phyloP scores from a whole-genome alignment of 2,888 invertebrate genomes.

The Drosophila paranaensis region DNA sequence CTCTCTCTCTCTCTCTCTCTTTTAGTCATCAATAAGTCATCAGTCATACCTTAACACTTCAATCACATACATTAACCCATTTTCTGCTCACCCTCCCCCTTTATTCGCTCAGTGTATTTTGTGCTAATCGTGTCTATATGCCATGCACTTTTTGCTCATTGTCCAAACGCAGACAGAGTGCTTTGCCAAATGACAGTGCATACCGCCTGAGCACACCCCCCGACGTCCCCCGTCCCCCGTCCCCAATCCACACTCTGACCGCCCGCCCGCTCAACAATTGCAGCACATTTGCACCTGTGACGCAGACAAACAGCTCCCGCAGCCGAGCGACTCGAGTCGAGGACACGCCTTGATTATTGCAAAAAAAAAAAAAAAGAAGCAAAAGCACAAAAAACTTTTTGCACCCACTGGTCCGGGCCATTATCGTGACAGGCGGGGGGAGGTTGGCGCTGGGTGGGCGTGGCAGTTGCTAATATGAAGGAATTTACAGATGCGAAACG shows the following conservation, averaged over 20 bases:
- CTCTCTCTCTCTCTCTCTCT: too few species aligned
- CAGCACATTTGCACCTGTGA: slow-evolving; percentile 49
- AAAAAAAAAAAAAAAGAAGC: neutral
- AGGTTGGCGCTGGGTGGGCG: too few species aligned
- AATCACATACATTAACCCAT: too few species aligned
- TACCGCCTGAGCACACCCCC: neutral
- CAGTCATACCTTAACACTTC: too few species aligned
- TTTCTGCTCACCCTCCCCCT: too few species aligned
- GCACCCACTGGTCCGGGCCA: slow-evolving; percentile 4
- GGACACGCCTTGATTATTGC: slow-evolving; percentile 51
- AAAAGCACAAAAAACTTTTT: slow-evolving; percentile 43
- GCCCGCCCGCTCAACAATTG: slow-evolving; percentile 29
- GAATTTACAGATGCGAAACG: slow-evolving; percentile 44
- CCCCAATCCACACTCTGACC: too few species aligned
- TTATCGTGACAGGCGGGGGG: neutral
- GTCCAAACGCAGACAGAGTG: slow-evolving; percentile 7
- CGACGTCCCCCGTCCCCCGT: too few species aligned
- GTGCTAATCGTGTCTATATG: slow-evolving; percentile 28
- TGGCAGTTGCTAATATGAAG: slow-evolving; percentile 21
- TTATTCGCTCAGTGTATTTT: slow-evolving; percentile 30
- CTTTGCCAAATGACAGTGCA: slow-evolving; percentile 14
- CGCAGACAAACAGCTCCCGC: slow-evolving; percentile 14
- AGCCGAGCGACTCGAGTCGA: slow-evolving; percentile 3
- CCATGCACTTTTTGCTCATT: slow-evolving; percentile 23
- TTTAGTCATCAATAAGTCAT: too few species aligned